These are phyloP conservation scores for Mycteria americana DNA, from an alignment of 2,797 vertebrate species.

Conservation along the genomic window DNA sequence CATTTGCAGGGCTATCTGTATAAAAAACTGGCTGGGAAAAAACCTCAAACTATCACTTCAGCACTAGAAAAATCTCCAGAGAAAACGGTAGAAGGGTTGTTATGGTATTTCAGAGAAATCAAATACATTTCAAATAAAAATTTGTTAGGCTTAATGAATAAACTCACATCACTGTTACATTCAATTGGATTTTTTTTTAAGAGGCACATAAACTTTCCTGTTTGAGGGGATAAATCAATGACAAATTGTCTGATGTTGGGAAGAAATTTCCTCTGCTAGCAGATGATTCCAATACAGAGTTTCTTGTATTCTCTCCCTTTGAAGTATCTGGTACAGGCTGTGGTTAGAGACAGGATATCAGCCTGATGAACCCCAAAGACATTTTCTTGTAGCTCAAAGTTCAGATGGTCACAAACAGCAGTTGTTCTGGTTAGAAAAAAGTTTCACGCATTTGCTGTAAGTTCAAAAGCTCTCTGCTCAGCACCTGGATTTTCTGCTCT, in stretches of 20 bases:
- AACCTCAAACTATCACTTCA: not conserved
- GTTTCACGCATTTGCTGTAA: not conserved
- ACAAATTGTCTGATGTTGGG: constrained; percentile 22
- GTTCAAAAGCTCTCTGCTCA: constrained; percentile 63
- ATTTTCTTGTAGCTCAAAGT: constrained; percentile 48
- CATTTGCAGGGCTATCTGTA: not conserved
- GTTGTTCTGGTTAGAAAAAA: constrained; percentile 59
- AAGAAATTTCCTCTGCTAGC: constrained; percentile 42
- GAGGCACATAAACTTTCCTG: not conserved
- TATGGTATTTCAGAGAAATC: not conserved
- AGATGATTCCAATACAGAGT: constrained; percentile 60
- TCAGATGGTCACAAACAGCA: constrained; percentile 60
- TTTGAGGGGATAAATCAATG: constrained; percentile 22
- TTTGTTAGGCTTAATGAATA: not conserved
- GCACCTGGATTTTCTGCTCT: constrained; percentile 59
- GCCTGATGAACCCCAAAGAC: constrained; percentile 41
- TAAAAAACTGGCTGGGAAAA: not conserved
- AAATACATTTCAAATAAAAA: not conserved
- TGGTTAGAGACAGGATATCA: constrained; percentile 61
- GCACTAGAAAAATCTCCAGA: not conserved
- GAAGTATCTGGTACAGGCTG: constrained; percentile 44
- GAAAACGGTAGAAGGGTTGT: not conserved
- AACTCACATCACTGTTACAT: not conserved
- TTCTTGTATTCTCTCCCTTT: constrained; percentile 55
- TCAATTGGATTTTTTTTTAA: not conserved